Percentiles rank a stretch among this genome's conserved stretches.
These are phyloP conservation scores for Lissonota sp. DNA, from an alignment of 2,888 invertebrate genomes.

Conservation along the genomic window DNA sequence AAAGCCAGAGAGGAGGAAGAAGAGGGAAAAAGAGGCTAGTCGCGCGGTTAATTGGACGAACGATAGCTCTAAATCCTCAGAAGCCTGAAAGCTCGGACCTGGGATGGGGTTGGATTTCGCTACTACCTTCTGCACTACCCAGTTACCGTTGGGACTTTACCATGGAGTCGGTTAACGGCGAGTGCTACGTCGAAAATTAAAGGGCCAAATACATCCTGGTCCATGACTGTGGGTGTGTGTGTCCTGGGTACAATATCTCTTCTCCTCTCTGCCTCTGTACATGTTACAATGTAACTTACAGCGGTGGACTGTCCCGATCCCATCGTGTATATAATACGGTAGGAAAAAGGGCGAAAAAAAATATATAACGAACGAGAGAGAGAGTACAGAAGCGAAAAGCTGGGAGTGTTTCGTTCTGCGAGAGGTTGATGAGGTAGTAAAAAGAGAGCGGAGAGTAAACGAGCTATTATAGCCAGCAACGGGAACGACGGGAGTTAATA, in stretches of 20 bases:
- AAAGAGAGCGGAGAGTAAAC: slow-evolving; percentile 60
- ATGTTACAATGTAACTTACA: slow-evolving; percentile 24
- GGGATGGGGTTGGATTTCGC: slow-evolving; percentile 30
- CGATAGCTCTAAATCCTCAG: slow-evolving; percentile 76
- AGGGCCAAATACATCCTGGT: slow-evolving; percentile 67
- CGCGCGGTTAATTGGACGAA: slow-evolving; percentile 77
- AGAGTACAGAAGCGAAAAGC: slow-evolving; percentile 9
- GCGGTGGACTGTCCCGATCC: slow-evolving; percentile 45
- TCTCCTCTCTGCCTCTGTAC: slow-evolving; percentile 14
- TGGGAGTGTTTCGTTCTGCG: slow-evolving; percentile 23
- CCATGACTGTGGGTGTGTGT: not conserved
- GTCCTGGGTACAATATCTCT: slow-evolving; percentile 18
- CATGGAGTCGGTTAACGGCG: slow-evolving; percentile 60
- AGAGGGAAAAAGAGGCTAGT: slow-evolving; percentile 37
- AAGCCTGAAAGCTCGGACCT: slow-evolving; percentile 67
- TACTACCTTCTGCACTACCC: slow-evolving; percentile 25
- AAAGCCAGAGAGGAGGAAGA: slow-evolving; percentile 58
- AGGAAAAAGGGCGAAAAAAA: slow-evolving; percentile 43
- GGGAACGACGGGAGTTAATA: slow-evolving; percentile 42
- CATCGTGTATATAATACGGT: slow-evolving; percentile 38
- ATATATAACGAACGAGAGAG: not conserved
- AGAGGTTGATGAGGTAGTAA: slow-evolving; percentile 50
- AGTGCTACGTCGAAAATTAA: slow-evolving; percentile 74
- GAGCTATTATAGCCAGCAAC: slow-evolving; percentile 46
- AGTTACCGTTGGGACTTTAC: slow-evolving; percentile 42